Percentiles rank a stretch among this genome's conserved stretches.
These are phyloP conservation scores for Scolopax mira DNA, from an alignment of 2,113 vertebrate genomes.

Conservation along the genomic window DNA sequence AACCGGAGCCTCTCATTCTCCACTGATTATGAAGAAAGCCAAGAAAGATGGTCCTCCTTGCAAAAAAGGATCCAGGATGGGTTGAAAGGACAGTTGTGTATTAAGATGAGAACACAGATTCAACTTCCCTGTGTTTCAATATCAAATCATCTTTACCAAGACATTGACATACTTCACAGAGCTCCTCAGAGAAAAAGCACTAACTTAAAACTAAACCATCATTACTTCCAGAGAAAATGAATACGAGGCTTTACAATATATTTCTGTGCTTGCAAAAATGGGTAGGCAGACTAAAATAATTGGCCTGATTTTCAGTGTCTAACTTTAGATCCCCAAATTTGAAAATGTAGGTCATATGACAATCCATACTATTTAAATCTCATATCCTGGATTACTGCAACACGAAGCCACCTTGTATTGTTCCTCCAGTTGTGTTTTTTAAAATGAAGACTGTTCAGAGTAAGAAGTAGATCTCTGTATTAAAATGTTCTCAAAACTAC, in stretches of 20 bases:
- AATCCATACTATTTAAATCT: slow-evolving; percentile 44
- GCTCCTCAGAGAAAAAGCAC: slow-evolving; percentile 39
- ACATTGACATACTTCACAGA: slow-evolving; percentile 49
- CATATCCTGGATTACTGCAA: slow-evolving; percentile 24
- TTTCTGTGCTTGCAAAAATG: slow-evolving; percentile 42
- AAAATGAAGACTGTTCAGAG: background rate
- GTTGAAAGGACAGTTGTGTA: background rate
- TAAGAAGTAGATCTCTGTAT: background rate
- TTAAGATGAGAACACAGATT: background rate
- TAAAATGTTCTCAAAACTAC: background rate
- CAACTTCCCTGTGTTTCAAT: background rate
- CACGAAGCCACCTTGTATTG: background rate
- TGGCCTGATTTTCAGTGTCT: slow-evolving; percentile 56
- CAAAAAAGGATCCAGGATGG: background rate
- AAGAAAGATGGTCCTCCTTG: background rate
- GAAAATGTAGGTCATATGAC: slow-evolving; percentile 53
- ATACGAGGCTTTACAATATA: background rate
- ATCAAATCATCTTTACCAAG: slow-evolving; percentile 27
- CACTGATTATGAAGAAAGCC: background rate
- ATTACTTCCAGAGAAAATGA: slow-evolving; percentile 8
- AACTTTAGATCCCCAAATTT: slow-evolving; percentile 49
- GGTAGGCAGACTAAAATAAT: slow-evolving; percentile 59
- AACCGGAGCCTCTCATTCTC: background rate
- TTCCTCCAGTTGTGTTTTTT: background rate
- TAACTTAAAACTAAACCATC: slow-evolving; percentile 38